Evolutionary conservation across 2,113 vertebrate species (phyloP).

Genomic region (Prietella phreatophila): DNA sequence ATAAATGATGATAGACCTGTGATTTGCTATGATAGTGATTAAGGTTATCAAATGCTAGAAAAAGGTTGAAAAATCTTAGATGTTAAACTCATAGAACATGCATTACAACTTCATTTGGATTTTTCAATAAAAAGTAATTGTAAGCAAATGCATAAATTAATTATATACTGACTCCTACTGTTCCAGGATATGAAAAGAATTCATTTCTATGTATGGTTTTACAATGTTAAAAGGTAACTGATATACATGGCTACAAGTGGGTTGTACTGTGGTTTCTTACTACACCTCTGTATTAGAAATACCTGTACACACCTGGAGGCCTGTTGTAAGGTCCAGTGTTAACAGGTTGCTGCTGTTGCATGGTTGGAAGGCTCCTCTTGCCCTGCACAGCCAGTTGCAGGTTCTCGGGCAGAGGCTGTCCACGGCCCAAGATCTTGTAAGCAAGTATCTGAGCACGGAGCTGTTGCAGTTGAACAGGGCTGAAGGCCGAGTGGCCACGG

Average conservation of each 20-base stretch:
- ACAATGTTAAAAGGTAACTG: neutral
- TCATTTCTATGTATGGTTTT: neutral
- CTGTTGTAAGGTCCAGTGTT: constrained; percentile 80
- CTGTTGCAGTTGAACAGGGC: constrained; percentile 93
- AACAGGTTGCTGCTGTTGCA: constrained; percentile 76
- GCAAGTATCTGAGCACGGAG: constrained; percentile 96
- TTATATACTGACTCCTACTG: neutral
- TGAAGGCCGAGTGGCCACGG: constrained; percentile 90
- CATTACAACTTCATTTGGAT: neutral
- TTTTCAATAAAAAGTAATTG: neutral
- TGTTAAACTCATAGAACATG: neutral
- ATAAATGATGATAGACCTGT: neutral
- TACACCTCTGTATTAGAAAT: neutral
- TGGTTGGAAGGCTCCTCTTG: constrained; percentile 90
- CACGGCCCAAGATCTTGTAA: constrained; percentile 94
- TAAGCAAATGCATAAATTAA: neutral
- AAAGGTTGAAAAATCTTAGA: neutral
- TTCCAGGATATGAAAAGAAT: neutral
- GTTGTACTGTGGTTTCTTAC: neutral
- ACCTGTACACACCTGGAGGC: constrained; percentile 75
- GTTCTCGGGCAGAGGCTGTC: constrained; percentile 93
- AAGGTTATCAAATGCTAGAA: neutral
- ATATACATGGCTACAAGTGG: neutral
- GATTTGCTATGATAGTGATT: neutral
- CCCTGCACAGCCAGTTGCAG: constrained; percentile 96